phyloP scores from a whole-genome alignment of 2,797 vertebrate genomes.

The Megalops cyprinoides region DNA sequence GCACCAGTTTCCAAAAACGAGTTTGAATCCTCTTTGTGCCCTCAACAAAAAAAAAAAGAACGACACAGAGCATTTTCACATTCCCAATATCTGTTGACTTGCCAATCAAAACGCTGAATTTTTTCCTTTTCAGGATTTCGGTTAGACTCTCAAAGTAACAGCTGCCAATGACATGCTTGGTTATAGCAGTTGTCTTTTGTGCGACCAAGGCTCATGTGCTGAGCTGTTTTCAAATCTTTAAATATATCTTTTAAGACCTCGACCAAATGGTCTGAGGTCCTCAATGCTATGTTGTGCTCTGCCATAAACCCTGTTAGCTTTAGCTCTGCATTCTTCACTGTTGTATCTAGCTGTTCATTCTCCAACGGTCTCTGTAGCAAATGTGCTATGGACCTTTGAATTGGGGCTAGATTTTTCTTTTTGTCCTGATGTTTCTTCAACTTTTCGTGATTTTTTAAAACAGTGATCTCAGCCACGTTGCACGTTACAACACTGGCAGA shows the following conservation, averaged over 20 bases:
- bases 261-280: background rate
- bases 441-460: constrained; percentile 28
- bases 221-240: constrained; percentile 19
- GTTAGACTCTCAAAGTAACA: constrained; percentile 18
- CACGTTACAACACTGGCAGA: constrained; percentile 26
- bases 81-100: constrained; percentile 30
- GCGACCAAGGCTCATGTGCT: constrained; percentile 20
- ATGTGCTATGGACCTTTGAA: constrained; percentile 32
- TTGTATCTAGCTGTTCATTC: constrained; percentile 11
- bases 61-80: constrained; percentile 24
- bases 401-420: constrained; percentile 24
- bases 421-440: constrained; percentile 33
- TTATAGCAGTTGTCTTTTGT: too few relatives aligned
- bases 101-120: constrained; percentile 29
- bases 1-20: too few relatives aligned
- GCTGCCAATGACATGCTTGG: constrained; percentile 18
- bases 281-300: constrained; percentile 31
- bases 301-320: constrained; percentile 32
- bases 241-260: constrained; percentile 21
- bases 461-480: constrained; percentile 26
- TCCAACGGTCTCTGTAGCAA: constrained; percentile 13
- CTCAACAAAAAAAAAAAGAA: too few relatives aligned
- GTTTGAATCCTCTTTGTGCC: too few relatives aligned
- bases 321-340: constrained; percentile 25
- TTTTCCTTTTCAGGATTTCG: constrained; percentile 31